Evolutionary conservation across 2,888 invertebrate genomes (phyloP), one percentile per base, ranked within the genome.

Genomic region (Rapana venosa): DNA sequence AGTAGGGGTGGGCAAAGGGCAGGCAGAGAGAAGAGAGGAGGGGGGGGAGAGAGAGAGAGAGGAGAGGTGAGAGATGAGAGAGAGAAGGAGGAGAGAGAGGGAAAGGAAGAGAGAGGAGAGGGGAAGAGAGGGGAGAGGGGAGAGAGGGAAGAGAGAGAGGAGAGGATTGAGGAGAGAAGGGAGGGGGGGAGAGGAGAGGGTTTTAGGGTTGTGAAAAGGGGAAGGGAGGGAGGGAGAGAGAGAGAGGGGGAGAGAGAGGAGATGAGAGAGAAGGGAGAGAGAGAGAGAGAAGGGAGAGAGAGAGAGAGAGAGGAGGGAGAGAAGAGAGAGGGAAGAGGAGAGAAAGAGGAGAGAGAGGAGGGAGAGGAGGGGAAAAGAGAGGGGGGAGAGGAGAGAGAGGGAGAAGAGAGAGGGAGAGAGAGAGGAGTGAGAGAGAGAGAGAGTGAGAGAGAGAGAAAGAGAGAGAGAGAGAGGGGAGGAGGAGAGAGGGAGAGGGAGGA

Each of bases 61-160:
- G 87, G 86, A 86, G 61, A 66, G 86, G 84, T 58, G 56, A 84
- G 84, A 84, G 84, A 84, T 4, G 58, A 66, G 30, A n/a, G 20
- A n/a, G n/a, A n/a, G 32, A 66, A 35, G 32, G 32, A n/a, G 4
- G 66, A 35, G 66, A 35, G 30, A 47, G 22, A 11, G 6, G n/a
- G 83, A 47, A 6, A 83, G 13, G 13, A 6, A 6, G 47, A 47
- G 26, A n/a, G 26, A 22, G 20, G 84, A 58, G n/a, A 83, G 83
- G 47, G 83, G 26, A 26, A 47, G 22, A 47, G 56, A 83, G 83
- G 47, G 47, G 26, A 11, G 26, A 11, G 13, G 58, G 30, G 30
- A 30, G 58, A 84, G 58, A 58, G 84, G 58, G n/a, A 84, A n/a
- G n/a, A n/a, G n/a, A n/a, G 30, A n/a, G n/a, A n/a, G n/a, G n/a